Evolutionary conservation across 2,113 vertebrate genomes (phyloP).

Genomic region (Ageneiosus marmoratus): DNA sequence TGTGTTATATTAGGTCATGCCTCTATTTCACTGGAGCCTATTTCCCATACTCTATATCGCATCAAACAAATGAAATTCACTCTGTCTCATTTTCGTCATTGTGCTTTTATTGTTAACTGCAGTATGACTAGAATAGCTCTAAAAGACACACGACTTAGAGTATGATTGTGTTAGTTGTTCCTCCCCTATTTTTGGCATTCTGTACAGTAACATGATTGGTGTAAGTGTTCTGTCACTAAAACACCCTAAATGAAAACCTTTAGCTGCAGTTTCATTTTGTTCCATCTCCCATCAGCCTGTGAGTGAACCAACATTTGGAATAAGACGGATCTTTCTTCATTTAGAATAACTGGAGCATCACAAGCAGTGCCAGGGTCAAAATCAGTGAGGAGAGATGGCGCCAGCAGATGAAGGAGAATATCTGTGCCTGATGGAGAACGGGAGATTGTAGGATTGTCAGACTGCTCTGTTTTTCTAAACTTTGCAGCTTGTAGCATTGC

Average conservation of each 20-base stretch:
- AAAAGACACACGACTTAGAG: background rate
- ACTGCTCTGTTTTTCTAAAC: background rate
- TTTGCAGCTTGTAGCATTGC: background rate
- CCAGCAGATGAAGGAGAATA: constrained; percentile 47
- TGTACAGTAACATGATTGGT: background rate
- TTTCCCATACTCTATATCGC: background rate
- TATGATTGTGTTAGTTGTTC: background rate
- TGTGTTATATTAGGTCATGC: background rate
- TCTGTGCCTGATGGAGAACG: constrained; percentile 45
- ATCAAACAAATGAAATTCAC: constrained; percentile 1
- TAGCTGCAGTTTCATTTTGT: constrained; percentile 41
- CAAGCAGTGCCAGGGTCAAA: constrained; percentile 54
- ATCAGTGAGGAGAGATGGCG: constrained; percentile 50
- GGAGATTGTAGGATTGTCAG: constrained; percentile 27
- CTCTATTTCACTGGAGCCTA: background rate
- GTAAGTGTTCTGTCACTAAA: constrained; percentile 20
- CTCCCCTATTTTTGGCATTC: background rate
- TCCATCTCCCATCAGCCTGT: constrained; percentile 34
- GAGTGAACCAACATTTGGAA: constrained; percentile 44
- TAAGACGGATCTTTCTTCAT: constrained; percentile 57
- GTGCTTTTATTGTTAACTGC: background rate
- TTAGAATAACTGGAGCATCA: constrained; percentile 56
- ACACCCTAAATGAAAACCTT: constrained; percentile 21
- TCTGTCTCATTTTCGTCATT: background rate
- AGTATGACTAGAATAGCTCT: background rate